A percentile compares a stretch with the other conserved stretches of the same genome.
These are phyloP conservation scores for Alauda arvensis DNA, from an alignment of 2,797 vertebrate species.

Conservation along the genomic window DNA sequence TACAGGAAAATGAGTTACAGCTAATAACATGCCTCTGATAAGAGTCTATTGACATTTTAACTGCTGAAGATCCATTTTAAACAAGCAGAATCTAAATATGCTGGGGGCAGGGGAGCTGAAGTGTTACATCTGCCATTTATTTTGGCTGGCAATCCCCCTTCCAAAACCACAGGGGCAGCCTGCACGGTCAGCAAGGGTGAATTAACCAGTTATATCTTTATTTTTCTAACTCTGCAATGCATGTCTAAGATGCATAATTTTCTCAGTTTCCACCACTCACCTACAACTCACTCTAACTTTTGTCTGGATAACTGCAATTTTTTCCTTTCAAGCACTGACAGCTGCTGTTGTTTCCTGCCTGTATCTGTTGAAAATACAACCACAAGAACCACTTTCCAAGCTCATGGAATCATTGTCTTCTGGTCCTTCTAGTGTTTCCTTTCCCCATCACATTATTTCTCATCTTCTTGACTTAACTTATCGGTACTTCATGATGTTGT, in stretches of 20 bases:
- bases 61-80: conserved; percentile 25
- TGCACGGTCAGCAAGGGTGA: background rate
- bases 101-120: background rate
- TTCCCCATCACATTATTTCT: background rate
- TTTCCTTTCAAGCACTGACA: background rate
- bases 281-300: background rate
- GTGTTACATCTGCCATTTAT: background rate
- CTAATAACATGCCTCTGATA: conserved; percentile 11
- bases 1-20: background rate
- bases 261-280: background rate
- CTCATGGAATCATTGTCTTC: background rate
- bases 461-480: background rate
- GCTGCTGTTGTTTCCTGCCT: background rate
- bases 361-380: background rate
- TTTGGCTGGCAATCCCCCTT: background rate
- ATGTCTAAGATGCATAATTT: background rate
- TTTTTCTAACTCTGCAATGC: background rate
- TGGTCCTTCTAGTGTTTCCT: background rate
- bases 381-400: background rate
- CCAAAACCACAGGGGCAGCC: background rate
- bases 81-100: conserved; percentile 5
- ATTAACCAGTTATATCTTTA: background rate
- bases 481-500: background rate
- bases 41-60: conserved; percentile 43
- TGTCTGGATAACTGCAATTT: background rate